Percentiles rank a stretch among this genome's conserved stretches.
Conservation (phyloP, 2,797 vertebrate species). For the Urosaurus nigricauda region DNA sequence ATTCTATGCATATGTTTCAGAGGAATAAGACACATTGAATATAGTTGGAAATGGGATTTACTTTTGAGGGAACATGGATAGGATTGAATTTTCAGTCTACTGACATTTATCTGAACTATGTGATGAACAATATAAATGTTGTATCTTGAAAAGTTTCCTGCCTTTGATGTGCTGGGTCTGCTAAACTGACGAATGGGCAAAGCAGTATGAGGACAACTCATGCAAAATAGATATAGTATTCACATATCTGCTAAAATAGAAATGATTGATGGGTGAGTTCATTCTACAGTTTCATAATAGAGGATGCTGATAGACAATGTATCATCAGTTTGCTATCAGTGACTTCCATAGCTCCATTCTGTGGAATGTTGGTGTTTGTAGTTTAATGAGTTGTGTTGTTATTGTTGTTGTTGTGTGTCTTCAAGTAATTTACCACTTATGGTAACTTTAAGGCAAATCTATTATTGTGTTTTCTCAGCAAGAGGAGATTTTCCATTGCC, state of each 20-base stretch:
- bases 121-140: not conserved
- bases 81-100: not conserved
- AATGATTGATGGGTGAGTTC: constrained; percentile 50
- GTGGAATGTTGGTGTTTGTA: no score
- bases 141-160: not conserved
- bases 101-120: not conserved
- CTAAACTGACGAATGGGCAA: constrained; percentile 48
- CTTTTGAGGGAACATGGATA: not conserved
- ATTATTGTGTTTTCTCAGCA: no score
- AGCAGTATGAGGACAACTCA: constrained; percentile 45
- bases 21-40: not conserved
- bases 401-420: no score
- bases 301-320: not conserved
- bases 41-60: not conserved
- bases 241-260: constrained; percentile 65
- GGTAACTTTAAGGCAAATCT: no score
- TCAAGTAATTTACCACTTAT: no score
- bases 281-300: not conserved
- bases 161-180: not conserved
- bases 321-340: no score
- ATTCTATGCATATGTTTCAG: not conserved
- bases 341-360: no score
- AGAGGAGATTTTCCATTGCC: no score
- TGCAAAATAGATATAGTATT: constrained; percentile 35
- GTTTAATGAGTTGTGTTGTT: no score